phyloP scores from a whole-genome alignment of 2,888 invertebrate species.

The Hypomecis punctinalis region DNA sequence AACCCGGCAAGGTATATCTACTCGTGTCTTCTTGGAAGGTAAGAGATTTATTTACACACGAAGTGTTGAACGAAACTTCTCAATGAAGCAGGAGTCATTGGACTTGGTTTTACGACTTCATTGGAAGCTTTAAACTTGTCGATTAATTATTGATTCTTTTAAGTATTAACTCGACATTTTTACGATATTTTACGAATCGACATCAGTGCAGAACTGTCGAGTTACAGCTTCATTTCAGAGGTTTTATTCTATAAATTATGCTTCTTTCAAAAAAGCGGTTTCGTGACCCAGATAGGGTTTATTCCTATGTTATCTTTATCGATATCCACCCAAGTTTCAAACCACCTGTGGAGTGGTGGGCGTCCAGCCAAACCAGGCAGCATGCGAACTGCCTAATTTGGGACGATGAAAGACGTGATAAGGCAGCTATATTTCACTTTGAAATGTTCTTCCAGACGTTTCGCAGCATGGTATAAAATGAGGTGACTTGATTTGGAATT shows the following conservation, averaged over 20 bases:
- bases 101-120: constrained; percentile 17
- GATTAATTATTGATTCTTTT: background rate
- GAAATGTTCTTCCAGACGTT: constrained; percentile 13
- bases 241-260: too few species aligned
- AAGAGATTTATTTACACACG: constrained; percentile 32
- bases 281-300: constrained; percentile 3
- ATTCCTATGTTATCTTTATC: background rate
- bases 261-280: too few species aligned
- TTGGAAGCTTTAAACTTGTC: constrained; percentile 7
- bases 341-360: constrained; percentile 24
- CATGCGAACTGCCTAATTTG: constrained; percentile 21
- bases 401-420: constrained; percentile 26
- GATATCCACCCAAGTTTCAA: constrained; percentile 1
- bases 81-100: constrained; percentile 20
- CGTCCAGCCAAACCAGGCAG: constrained; percentile 29
- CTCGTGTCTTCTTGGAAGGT: constrained; percentile 31
- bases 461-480: constrained; percentile 1
- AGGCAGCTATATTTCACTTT: constrained; percentile 26
- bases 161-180: background rate
- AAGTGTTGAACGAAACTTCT: constrained; percentile 20
- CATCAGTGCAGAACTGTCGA: too few species aligned
- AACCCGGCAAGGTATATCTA: constrained; percentile 20
- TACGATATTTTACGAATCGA: background rate
- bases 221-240: too few species aligned
- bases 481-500: background rate